Evolutionary conservation across 2,113 vertebrate species (phyloP), one percentile per base, ranked within the genome.

Genomic region (Marmota monax): DNA sequence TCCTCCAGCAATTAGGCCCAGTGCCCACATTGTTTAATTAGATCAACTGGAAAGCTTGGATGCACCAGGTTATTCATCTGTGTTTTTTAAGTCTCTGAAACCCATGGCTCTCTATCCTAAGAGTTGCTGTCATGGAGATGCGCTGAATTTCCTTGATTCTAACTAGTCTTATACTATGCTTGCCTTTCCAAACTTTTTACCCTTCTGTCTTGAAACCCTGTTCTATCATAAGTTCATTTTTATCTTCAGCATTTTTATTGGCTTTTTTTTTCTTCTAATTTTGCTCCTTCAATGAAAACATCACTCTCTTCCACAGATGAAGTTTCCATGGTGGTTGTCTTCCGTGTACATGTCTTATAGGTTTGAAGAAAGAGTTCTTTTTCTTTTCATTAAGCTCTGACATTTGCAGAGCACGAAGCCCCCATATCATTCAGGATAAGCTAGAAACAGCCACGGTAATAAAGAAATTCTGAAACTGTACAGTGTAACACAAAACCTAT

Each of bases 281-380:
- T 82, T 18, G 23, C 92, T 83, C 17, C 48, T 79, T 93, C 69
- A 51, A 74, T 4, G 7, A 84, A 97, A 82, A 80, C 13, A 91
- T 45, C 58, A 22, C 9, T 79, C 84, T 92, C 61, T 80, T 48
- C 39, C 86, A 42, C 78, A 90, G 23, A 88, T 74, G 56, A 2
- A 10, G 16, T 56, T 93, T 82, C 17, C 18, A 48, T 85, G 51
- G 77, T 37, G 22, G 39, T 77, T 74, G 3, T 70, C 56, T 74
- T 85, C 56, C 7, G 7, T 17, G 18, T 29, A 74, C 27, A 32
- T 25, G 1, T 22, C 25, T 65, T 77, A 2, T 4, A 78, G 32
- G 4, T 56, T 65, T 74, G 74, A 95, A 27, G 12, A 87, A 4
- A 27, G 45, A 53, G 6, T 18, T 39, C 2, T 45, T 51, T 83